phyloP scores from a whole-genome alignment of 2,797 vertebrate species.

The Gambusia yucatana region DNA sequence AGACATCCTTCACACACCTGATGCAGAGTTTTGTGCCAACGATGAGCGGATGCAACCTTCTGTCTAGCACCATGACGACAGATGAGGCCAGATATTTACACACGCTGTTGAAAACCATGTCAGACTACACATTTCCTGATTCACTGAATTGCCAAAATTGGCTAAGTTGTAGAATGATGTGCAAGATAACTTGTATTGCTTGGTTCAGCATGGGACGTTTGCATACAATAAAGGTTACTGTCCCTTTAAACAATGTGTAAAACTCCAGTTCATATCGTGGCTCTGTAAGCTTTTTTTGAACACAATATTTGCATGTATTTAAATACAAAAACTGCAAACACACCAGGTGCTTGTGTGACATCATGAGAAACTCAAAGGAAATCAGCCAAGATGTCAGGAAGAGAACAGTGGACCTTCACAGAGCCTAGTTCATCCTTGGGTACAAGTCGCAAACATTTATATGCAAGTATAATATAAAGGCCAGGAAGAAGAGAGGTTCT shows the following conservation, averaged over 20 bases:
- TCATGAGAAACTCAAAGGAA: neutral
- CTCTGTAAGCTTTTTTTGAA: neutral
- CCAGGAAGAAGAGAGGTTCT: neutral
- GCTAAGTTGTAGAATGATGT: neutral
- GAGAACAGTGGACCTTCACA: neutral
- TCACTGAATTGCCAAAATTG: neutral
- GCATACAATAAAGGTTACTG: neutral
- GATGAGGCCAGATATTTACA: neutral
- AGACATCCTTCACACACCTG: conserved; percentile 37
- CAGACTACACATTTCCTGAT: neutral
- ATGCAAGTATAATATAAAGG: neutral
- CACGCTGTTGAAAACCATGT: neutral
- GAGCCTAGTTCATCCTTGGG: neutral
- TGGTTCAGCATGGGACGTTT: neutral
- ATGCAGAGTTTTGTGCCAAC: conserved; percentile 12
- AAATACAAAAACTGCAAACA: neutral
- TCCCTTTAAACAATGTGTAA: neutral
- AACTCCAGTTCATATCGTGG: neutral
- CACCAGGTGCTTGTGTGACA: neutral
- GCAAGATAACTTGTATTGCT: neutral
- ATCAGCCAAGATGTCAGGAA: neutral
- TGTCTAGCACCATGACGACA: neutral
- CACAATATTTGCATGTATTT: neutral
- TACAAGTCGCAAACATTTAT: neutral
- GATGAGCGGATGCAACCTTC: neutral